These are phyloP conservation scores for Microplitis demolitor DNA, from an alignment of 1,140 invertebrate genomes.

Conservation along the genomic window DNA sequence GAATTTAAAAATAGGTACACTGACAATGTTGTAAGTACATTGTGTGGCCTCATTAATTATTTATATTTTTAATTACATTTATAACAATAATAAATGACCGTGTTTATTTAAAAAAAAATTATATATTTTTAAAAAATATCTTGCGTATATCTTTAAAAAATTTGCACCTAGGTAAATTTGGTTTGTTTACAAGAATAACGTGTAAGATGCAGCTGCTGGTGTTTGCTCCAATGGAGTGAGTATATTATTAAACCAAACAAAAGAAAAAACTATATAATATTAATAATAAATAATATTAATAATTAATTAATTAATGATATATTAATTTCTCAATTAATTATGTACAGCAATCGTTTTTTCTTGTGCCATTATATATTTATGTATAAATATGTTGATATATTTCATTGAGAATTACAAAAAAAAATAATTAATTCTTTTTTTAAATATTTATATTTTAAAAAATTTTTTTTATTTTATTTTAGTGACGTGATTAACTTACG, in stretches of 20 bases:
- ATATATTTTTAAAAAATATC: slow-evolving; percentile 40
- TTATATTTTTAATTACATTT: neutral
- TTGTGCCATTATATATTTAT: neutral
- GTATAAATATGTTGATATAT: neutral
- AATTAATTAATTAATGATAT: slow-evolving; percentile 9
- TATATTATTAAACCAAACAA: slow-evolving; percentile 48
- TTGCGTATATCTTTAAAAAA: slow-evolving; percentile 32
- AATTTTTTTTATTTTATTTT: neutral
- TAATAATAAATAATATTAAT: slow-evolving; percentile 23
- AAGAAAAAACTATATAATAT: slow-evolving; percentile 17
- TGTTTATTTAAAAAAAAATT: neutral
- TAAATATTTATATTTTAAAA: neutral
- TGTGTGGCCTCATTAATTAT: slow-evolving; percentile 46
- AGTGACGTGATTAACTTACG: slow-evolving; percentile 27
- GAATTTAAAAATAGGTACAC: slow-evolving; percentile 48
- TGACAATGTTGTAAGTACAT: slow-evolving; percentile 60
- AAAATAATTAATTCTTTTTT: neutral
- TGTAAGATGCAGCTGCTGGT: slow-evolving; percentile 49
- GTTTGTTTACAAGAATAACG: slow-evolving; percentile 54
- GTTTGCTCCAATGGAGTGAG: slow-evolving; percentile 52
- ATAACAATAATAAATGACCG: neutral
- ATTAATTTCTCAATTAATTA: slow-evolving; percentile 33
- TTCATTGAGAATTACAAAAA: neutral
- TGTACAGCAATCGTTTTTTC: slow-evolving; percentile 44
- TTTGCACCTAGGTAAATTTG: slow-evolving; percentile 53